These are phyloP conservation scores for Porites rus DNA, from an alignment of 92 coral and sea anemone species.

Conservation along the genomic window DNA sequence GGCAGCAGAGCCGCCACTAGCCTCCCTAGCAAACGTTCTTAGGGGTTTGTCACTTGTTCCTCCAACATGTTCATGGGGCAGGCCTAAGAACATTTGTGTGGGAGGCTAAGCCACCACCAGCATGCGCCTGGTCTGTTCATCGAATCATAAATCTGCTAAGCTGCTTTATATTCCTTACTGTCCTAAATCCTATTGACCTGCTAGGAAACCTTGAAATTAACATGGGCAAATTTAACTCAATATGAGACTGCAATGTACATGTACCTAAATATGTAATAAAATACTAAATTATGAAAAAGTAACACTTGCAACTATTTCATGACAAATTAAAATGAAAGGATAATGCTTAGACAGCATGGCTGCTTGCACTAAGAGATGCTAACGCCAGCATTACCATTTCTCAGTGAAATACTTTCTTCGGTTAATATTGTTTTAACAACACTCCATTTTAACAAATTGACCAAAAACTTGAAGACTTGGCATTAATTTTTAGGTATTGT, in stretches of 20 bases:
- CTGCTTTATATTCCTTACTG: no score
- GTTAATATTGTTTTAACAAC: background rate
- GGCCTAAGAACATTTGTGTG: no score
- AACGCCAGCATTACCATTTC: constrained; percentile 41
- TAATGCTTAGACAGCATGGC: background rate
- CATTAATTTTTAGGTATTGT: background rate
- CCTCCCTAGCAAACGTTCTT: no score
- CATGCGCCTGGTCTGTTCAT: no score
- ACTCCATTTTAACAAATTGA: background rate
- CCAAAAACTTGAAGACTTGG: background rate
- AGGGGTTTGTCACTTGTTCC: no score
- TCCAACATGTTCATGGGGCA: no score
- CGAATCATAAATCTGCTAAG: no score
- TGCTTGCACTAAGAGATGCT: background rate
- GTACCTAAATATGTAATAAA: background rate
- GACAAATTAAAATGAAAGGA: background rate
- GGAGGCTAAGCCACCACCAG: no score
- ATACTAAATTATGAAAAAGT: background rate
- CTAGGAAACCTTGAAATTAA: no score
- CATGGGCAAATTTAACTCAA: background rate
- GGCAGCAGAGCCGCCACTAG: no score
- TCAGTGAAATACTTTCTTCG: background rate
- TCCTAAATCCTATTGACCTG: no score
- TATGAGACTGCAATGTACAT: constrained; percentile 5
- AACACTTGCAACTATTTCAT: background rate